These are phyloP conservation scores for Xanthia icteritia DNA, from an alignment of 2,888 invertebrate genomes.

Conservation along the genomic window DNA sequence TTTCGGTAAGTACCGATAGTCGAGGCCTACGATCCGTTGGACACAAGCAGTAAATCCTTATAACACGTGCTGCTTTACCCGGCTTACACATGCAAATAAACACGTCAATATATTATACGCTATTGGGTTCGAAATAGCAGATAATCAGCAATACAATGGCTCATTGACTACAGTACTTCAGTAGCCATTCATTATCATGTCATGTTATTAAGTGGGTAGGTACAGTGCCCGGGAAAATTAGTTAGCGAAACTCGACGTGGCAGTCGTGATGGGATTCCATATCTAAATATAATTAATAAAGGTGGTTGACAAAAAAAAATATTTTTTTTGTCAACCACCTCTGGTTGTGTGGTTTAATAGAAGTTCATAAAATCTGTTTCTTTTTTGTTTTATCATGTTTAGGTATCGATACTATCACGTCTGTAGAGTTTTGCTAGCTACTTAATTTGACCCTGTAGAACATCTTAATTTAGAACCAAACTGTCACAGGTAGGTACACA, in stretches of 20 bases:
- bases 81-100: slow-evolving; percentile 44
- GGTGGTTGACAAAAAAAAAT: too few relatives aligned
- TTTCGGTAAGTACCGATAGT: slow-evolving; percentile 34
- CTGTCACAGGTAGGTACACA: neutral
- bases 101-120: slow-evolving; percentile 37
- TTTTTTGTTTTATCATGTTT: too few relatives aligned
- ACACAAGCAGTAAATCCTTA: slow-evolving; percentile 44
- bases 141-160: slow-evolving; percentile 45
- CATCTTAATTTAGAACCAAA: neutral
- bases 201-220: neutral
- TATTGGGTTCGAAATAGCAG: slow-evolving; percentile 33
- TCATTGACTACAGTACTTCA: slow-evolving; percentile 36
- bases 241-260: too few relatives aligned
- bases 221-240: neutral
- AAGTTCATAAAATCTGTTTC: too few relatives aligned
- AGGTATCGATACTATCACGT: too few relatives aligned
- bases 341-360: too few relatives aligned
- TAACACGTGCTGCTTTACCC: slow-evolving; percentile 30
- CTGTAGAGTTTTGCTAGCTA: too few relatives aligned
- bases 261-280: too few relatives aligned
- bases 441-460: too few relatives aligned
- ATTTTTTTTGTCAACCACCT: too few relatives aligned
- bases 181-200: slow-evolving; percentile 24
- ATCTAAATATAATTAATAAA: too few relatives aligned
- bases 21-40: slow-evolving; percentile 15